Conservation (phyloP, 1,140 invertebrate genomes). For the Cryptotermes secundus region DNA sequence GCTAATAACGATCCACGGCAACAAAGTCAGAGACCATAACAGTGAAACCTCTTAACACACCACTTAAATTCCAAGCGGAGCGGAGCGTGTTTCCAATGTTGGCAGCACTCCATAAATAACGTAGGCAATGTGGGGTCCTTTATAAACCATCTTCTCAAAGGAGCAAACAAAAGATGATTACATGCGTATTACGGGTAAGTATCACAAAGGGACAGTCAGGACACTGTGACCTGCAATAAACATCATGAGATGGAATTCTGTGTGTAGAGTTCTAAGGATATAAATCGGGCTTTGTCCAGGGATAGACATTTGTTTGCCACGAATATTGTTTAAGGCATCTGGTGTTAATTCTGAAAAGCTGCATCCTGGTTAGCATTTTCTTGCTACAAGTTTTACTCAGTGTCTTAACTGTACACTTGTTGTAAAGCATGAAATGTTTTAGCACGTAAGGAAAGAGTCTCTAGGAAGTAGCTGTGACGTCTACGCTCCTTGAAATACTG, state of each 20-base stretch:
- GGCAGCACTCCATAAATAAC: neutral
- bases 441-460: too few species aligned
- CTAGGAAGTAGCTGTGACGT: too few species aligned
- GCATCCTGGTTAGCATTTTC: too few species aligned
- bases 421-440: too few species aligned
- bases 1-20: neutral
- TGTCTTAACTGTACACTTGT: too few species aligned
- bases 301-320: too few species aligned
- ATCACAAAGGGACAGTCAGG: neutral
- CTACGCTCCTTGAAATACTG: too few species aligned
- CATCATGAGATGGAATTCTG: neutral
- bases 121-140: neutral
- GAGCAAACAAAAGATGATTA: neutral
- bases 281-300: too few species aligned
- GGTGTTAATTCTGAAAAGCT: too few species aligned
- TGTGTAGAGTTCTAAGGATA: neutral
- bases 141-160: neutral
- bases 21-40: neutral
- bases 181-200: neutral
- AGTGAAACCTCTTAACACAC: neutral
- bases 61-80: slow-evolving; percentile 4
- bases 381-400: too few species aligned
- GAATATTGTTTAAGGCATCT: too few species aligned
- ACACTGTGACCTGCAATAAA: neutral
- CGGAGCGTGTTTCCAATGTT: neutral